A percentile compares a stretch with the other conserved stretches of the same genome.
phyloP scores from a whole-genome alignment of 2,113 vertebrate species.

The Zosterops borbonicus region DNA sequence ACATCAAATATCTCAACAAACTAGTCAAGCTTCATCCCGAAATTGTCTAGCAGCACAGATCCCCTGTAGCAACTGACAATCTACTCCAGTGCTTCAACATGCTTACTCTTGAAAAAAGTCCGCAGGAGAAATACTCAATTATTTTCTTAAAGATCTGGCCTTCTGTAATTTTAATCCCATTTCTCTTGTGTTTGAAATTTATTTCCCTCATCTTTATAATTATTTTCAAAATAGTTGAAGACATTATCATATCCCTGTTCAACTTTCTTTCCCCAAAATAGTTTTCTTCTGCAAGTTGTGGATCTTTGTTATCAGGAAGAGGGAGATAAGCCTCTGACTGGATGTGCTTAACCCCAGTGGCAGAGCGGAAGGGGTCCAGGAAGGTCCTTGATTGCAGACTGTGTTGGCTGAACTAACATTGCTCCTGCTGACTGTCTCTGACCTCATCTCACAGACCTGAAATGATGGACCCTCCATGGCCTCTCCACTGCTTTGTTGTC shows the following conservation, averaged over 20 bases:
- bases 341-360: rapidly evolving
- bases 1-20: background rate
- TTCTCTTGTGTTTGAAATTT: background rate
- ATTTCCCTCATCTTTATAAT: background rate
- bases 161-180: background rate
- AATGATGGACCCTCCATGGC: background rate
- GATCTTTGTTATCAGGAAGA: background rate
- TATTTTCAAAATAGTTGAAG: background rate
- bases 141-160: background rate
- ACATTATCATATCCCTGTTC: background rate
- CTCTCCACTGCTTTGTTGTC: background rate
- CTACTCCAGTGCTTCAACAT: background rate
- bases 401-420: background rate
- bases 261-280: background rate
- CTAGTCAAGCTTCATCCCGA: background rate
- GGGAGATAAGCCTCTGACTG: background rate
- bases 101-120: background rate
- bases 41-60: background rate
- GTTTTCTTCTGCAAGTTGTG: background rate
- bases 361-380: background rate
- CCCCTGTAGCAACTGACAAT: background rate
- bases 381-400: background rate
- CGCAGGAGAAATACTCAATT: background rate
- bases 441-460: background rate
- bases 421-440: background rate